These are phyloP conservation scores for Habropoda laboriosa DNA, from an alignment of 1,140 invertebrate genomes.

Conservation along the genomic window DNA sequence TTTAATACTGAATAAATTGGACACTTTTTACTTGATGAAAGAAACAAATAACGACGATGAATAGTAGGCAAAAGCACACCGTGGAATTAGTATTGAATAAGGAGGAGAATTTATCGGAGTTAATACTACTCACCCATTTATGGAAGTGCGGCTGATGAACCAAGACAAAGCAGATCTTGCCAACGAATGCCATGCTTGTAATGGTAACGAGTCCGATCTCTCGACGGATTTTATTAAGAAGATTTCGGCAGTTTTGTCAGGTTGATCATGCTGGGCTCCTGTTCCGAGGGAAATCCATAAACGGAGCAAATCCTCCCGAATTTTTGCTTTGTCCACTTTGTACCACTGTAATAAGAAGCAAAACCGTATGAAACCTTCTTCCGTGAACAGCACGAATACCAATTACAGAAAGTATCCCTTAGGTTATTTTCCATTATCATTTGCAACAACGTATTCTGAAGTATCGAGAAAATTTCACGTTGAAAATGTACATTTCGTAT, in stretches of 20 bases:
- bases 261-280: slow-evolving; percentile 71
- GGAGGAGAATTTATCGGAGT: too few relatives aligned
- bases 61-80: too few relatives aligned
- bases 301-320: slow-evolving; percentile 76
- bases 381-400: not conserved
- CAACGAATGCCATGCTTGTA: slow-evolving; percentile 86
- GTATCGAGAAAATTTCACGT: too few relatives aligned
- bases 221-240: slow-evolving; percentile 85
- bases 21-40: too few relatives aligned
- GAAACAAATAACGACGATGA: not conserved
- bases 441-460: too few relatives aligned
- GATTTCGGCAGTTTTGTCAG: slow-evolving; percentile 84
- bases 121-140: slow-evolving; percentile 86
- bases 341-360: slow-evolving; percentile 82
- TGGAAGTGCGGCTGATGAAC: slow-evolving; percentile 88
- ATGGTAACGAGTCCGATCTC: slow-evolving; percentile 85
- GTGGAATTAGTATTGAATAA: not conserved
- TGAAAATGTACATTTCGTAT: too few relatives aligned
- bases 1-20: too few relatives aligned
- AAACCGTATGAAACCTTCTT: not conserved
- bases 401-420: not conserved
- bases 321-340: slow-evolving; percentile 75
- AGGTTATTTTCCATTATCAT: too few relatives aligned
- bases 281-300: slow-evolving; percentile 82
- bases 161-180: slow-evolving; percentile 84